phyloP scores from a whole-genome alignment of 2,888 invertebrate species.

The Drosophila atroscutellata region DNA sequence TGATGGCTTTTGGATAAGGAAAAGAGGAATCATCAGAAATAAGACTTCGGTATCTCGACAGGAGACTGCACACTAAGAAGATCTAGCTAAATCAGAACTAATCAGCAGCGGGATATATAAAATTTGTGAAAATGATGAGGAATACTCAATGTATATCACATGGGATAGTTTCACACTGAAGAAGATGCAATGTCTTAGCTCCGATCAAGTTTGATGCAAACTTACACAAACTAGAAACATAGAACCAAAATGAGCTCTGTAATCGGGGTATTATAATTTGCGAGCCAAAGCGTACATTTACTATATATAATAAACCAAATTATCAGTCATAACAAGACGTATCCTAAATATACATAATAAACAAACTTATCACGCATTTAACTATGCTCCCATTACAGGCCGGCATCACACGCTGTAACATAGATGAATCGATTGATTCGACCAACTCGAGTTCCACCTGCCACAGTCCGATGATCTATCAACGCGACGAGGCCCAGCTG shows the following conservation, averaged over 20 bases:
- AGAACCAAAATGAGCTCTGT: neutral
- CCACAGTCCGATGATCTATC: constrained; percentile 84
- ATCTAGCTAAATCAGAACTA: neutral
- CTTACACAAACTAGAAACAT: neutral
- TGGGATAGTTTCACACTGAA: neutral
- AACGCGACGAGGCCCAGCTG: constrained; percentile 84
- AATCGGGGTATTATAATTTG: neutral
- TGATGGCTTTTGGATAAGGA: neutral
- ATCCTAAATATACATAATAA: neutral
- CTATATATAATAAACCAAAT: neutral
- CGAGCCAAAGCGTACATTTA: neutral
- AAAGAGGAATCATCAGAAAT: neutral
- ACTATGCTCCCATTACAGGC: constrained; percentile 69
- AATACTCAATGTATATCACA: too few relatives aligned
- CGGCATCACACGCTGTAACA: constrained; percentile 85
- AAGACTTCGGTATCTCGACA: neutral
- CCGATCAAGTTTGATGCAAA: neutral
- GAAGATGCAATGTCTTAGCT: neutral
- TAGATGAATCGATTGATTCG: constrained; percentile 85
- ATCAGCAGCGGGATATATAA: neutral
- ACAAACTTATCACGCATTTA: neutral
- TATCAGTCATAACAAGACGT: neutral
- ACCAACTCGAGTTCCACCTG: constrained; percentile 85
- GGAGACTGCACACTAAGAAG: neutral
- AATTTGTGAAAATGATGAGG: neutral